Evolutionary conservation across 1,140 invertebrate genomes (phyloP), one percentile per base, ranked within the genome.

Genomic region (Kradibia gibbosae): DNA sequence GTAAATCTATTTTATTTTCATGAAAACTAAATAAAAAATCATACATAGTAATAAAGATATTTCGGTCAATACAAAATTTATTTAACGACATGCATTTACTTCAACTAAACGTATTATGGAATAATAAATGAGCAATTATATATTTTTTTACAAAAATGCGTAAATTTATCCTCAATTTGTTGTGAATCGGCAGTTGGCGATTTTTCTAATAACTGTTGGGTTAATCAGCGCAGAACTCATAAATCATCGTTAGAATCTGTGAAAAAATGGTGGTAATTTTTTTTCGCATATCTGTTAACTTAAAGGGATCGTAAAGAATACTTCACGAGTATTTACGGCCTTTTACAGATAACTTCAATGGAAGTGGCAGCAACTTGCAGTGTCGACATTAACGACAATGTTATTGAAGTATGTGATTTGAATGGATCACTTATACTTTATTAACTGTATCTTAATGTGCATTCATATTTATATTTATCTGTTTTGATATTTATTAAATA

Each of bases 171-270:
- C n/a, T n/a, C 22, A 20, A 25, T 67, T 36, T 78, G 17, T 67
- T 50, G 65, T 25, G 28, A 53, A 67, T 67, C 25, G 57, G 25
- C 75, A 81, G 84, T 83, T 80, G 81, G 72, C 65, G 65, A 80
- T 82, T 85, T 85, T 83, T 78, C 67, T 78, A 78, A 22, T n/a
- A 79, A 79, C 17, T n/a, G 15, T 28, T 36, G 34, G 67, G 50
- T 79, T 79, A 79, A 79, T 79, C 65, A 79, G 67, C 25, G 28
- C 28, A 8, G 50, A 57, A 17, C 50, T 34, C 36, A 72, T 79
- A 72, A 79, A 71, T 79, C 77, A 79, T 79, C 65, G 60, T 28
- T 36, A 50, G 76, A 15, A 0, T 0, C 36, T 22, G 7, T 13
- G 10, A 3, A 25, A 77, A 48, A 67, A 67, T 34, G 39, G 8